A percentile compares a stretch with the other conserved stretches of the same genome.
Conservation (phyloP, 2,797 vertebrate species). For the Phoeniculus purpureus region DNA sequence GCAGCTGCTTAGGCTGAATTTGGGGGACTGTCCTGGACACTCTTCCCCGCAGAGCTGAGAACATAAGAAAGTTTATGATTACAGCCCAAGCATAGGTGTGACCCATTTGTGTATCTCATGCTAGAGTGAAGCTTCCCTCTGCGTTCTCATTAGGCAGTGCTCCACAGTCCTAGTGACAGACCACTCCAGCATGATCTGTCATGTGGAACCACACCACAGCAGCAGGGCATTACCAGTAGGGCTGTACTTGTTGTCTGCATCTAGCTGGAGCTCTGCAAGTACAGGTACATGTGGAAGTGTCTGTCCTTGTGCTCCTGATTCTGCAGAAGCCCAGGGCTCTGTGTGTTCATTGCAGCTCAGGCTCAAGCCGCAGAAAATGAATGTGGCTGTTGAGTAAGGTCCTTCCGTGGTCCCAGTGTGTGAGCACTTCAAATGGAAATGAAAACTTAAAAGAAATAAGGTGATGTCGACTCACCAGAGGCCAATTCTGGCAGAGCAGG, state of each 20-base stretch:
- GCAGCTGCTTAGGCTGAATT: not conserved
- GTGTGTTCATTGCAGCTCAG: not conserved
- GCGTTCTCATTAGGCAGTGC: not conserved
- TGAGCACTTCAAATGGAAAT: not conserved
- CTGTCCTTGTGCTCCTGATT: not conserved
- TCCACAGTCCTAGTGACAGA: not conserved
- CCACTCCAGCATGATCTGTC: too few relatives aligned
- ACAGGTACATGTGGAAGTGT: accelerated
- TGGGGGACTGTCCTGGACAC: not conserved
- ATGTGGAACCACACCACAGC: not conserved
- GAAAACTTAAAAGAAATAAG: not conserved
- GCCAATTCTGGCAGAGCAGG: not conserved
- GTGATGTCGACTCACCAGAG: not conserved
- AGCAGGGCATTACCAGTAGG: not conserved
- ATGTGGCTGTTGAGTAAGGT: not conserved
- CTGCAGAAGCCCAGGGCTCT: not conserved
- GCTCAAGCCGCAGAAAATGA: not conserved
- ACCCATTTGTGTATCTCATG: not conserved
- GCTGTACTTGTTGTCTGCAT: not conserved
- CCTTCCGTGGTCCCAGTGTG: not conserved
- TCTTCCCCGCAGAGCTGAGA: not conserved
- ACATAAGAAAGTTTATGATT: not conserved
- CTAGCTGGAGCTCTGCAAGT: not conserved
- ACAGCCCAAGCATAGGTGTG: not conserved
- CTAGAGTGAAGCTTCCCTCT: not conserved